Evolutionary conservation across 2,113 vertebrate genomes (phyloP).

Genomic region (Sarotherodon lohbergeri): DNA sequence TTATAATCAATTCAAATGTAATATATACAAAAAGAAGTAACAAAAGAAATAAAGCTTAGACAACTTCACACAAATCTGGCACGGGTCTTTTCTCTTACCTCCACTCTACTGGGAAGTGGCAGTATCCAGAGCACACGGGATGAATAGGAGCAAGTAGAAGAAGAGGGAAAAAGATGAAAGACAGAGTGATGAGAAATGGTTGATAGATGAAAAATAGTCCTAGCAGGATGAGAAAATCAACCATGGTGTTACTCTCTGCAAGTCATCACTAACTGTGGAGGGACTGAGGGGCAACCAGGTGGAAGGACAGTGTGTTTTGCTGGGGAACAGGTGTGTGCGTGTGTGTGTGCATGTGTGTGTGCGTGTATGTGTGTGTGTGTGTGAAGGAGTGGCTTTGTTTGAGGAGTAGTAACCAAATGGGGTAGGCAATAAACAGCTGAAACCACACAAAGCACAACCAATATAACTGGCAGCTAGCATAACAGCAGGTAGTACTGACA

Average conservation of each 20-base stretch:
- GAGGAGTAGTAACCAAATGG: slow-evolving; percentile 46
- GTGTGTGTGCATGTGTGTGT: background rate
- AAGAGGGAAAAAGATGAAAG: background rate
- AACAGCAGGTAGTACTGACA: background rate
- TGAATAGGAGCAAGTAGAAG: slow-evolving; percentile 16
- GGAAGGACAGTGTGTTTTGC: slow-evolving; percentile 19
- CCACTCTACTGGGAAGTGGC: slow-evolving; percentile 63
- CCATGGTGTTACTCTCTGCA: slow-evolving; percentile 24
- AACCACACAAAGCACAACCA: background rate
- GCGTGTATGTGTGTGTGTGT: background rate
- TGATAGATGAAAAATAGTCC: background rate
- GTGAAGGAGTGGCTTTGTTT: background rate
- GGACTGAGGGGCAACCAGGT: background rate
- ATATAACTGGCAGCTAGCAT: slow-evolving; percentile 19
- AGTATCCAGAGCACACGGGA: slow-evolving; percentile 40
- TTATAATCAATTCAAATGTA: background rate
- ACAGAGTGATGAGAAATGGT: background rate
- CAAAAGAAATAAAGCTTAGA: background rate
- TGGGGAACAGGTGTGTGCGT: background rate
- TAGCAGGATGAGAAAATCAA: background rate
- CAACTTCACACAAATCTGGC: background rate
- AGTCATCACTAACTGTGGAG: background rate
- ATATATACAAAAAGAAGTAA: background rate
- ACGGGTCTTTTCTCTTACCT: slow-evolving; percentile 47
- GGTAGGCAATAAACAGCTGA: slow-evolving; percentile 50